Evolutionary conservation across 1,140 invertebrate species (phyloP).

Genomic region (Aricia agestis): DNA sequence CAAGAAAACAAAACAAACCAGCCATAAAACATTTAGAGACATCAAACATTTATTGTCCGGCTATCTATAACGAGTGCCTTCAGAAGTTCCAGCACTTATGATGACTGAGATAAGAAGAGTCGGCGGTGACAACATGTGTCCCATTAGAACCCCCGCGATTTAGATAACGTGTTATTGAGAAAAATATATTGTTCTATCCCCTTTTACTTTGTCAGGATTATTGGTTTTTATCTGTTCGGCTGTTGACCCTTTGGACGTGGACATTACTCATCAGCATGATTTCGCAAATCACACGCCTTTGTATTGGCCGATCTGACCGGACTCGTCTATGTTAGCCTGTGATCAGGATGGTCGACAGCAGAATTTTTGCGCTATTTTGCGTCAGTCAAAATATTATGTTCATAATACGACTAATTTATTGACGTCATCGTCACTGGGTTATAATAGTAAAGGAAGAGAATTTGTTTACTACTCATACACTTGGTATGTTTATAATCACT

Average conservation of each 20-base stretch:
- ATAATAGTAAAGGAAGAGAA: too few relatives aligned
- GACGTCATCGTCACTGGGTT: too few relatives aligned
- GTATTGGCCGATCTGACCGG: too few relatives aligned
- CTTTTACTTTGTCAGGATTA: background rate
- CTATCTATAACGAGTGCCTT: background rate
- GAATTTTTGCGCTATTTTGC: too few relatives aligned
- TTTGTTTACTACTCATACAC: too few relatives aligned
- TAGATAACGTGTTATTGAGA: background rate
- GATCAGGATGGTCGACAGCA: too few relatives aligned
- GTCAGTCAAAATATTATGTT: too few relatives aligned
- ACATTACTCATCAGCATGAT: background rate
- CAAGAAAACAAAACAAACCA: background rate
- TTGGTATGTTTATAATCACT: too few relatives aligned
- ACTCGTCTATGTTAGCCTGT: too few relatives aligned
- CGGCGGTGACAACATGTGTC: background rate
- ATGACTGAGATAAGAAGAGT: background rate
- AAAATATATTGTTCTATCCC: background rate
- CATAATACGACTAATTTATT: too few relatives aligned
- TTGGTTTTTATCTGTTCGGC: background rate
- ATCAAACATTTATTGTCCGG: background rate
- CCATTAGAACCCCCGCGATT: background rate
- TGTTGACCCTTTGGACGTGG: background rate
- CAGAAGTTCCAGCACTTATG: background rate
- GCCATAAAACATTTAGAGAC: background rate
- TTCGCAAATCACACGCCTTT: too few relatives aligned